phyloP scores from a whole-genome alignment of 2,113 vertebrate species.

The Gallinago paraguaiae region DNA sequence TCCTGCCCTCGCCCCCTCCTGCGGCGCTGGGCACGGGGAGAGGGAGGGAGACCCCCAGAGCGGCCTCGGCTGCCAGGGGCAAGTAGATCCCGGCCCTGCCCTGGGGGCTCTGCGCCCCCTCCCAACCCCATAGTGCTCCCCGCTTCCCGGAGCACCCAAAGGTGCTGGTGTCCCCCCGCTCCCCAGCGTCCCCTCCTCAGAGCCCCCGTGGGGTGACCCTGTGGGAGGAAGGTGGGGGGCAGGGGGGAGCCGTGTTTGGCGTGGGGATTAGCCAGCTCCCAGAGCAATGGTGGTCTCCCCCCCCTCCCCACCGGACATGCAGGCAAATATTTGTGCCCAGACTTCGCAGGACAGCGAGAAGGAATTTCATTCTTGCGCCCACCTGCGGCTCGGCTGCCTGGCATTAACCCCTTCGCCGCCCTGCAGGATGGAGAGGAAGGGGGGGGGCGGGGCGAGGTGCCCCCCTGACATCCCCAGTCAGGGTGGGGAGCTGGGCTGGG shows the following conservation, averaged over 20 bases:
- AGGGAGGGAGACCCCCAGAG: background rate
- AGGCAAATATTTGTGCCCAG: constrained; percentile 78
- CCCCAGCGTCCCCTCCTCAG: background rate
- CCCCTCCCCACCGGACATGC: constrained; percentile 64
- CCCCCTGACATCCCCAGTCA: rapidly evolving
- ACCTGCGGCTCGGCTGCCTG: constrained; percentile 34
- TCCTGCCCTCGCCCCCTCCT: rapidly evolving
- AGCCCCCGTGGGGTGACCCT: background rate
- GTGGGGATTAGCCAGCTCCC: constrained; percentile 57
- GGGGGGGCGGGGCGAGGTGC: background rate
- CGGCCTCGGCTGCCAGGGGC: background rate
- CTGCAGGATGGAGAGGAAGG: background rate
- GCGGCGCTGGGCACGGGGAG: rapidly evolving
- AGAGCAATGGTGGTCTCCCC: constrained; percentile 61
- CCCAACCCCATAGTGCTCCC: rapidly evolving
- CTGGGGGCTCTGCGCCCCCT: rapidly evolving
- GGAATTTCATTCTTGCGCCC: constrained; percentile 72
- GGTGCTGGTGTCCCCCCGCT: background rate
- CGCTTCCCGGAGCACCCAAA: background rate
- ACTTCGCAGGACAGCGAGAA: constrained; percentile 73
- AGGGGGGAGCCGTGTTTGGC: constrained; percentile 37
- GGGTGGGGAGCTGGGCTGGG: background rate
- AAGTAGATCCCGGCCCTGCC: background rate
- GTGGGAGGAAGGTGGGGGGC: background rate
- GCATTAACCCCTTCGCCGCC: constrained; percentile 54